Evolutionary conservation across 2,113 vertebrate genomes (phyloP).

Genomic region (Saccopteryx leptura): DNA sequence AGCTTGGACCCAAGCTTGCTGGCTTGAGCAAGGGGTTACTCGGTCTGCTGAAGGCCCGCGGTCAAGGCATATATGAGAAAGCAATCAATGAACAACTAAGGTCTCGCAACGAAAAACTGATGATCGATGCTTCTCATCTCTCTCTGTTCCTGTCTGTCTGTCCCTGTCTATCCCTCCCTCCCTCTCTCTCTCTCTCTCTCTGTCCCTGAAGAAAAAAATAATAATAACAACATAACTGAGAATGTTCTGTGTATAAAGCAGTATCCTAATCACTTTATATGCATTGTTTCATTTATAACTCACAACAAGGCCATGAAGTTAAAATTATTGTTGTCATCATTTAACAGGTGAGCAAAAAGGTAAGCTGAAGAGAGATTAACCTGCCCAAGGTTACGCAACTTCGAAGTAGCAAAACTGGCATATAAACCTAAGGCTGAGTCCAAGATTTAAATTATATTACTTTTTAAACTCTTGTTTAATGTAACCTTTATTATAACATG

Average conservation of each 20-base stretch:
- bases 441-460: not conserved
- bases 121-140: too few species aligned
- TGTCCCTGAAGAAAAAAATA: not conserved
- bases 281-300: conserved; percentile 11
- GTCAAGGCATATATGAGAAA: too few species aligned
- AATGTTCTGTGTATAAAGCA: not conserved
- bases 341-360: conserved; percentile 27
- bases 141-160: too few species aligned
- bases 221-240: not conserved
- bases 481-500: not conserved
- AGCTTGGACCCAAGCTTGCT: too few species aligned
- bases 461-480: not conserved
- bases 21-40: too few species aligned
- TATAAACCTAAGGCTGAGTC: not conserved
- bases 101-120: too few species aligned
- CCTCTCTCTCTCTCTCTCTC: too few species aligned
- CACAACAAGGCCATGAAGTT: not conserved
- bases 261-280: not conserved
- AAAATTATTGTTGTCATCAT: not conserved
- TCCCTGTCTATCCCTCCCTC: too few species aligned
- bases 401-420: not conserved
- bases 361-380: not conserved
- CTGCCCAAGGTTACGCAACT: not conserved
- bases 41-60: too few species aligned
- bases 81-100: too few species aligned